phyloP scores from a whole-genome alignment of 2,113 vertebrate species.

The Tapirus terrestris region DNA sequence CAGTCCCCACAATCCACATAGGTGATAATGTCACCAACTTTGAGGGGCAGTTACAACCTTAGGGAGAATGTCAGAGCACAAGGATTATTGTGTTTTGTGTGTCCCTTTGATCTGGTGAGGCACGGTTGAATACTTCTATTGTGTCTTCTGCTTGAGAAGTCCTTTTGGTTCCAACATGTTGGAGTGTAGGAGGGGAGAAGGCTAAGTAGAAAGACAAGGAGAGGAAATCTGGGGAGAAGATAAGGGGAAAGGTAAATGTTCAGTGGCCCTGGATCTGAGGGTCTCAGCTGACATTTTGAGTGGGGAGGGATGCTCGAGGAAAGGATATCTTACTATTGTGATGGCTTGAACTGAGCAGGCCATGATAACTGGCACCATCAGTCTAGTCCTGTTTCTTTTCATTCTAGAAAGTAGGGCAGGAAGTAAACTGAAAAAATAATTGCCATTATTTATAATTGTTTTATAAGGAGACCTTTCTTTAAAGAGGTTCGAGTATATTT shows the following conservation, averaged over 20 bases:
- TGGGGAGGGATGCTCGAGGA: background rate
- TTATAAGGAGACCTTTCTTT: background rate
- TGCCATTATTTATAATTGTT: background rate
- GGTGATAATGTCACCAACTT: background rate
- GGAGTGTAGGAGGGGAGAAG: background rate
- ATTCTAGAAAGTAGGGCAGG: background rate
- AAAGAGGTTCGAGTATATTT: background rate
- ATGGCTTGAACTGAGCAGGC: background rate
- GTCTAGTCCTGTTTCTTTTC: background rate
- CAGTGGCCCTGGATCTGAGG: no score
- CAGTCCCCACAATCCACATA: accelerated
- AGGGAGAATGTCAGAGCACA: background rate
- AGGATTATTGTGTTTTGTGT: background rate
- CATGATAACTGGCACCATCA: background rate
- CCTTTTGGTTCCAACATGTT: background rate
- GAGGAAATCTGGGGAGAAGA: background rate
- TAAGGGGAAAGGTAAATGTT: background rate
- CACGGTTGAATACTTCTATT: background rate
- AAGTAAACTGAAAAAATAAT: background rate
- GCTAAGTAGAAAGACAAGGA: background rate
- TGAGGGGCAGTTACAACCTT: background rate
- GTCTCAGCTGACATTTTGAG: background rate
- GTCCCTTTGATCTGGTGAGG: background rate
- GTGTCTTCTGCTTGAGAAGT: background rate
- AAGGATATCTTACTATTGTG: background rate